Percentiles rank a stretch among this genome's conserved stretches.
phyloP scores from a whole-genome alignment of 2,797 vertebrate species.

The Poecilia picta region DNA sequence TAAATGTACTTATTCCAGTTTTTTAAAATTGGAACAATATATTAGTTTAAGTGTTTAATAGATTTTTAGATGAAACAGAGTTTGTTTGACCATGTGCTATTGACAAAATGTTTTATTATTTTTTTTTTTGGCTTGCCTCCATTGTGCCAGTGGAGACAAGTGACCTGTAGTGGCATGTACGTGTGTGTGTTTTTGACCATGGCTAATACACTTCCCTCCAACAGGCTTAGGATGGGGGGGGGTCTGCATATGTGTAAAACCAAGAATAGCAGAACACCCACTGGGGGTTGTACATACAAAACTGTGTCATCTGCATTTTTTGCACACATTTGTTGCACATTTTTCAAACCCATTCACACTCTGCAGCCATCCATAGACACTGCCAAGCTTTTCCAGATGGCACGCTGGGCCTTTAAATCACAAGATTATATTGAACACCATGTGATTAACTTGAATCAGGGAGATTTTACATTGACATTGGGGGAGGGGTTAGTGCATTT shows the following conservation, averaged over 20 bases:
- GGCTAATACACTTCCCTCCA: slow-evolving; percentile 58
- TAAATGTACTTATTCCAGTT: background rate
- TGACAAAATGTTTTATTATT: background rate
- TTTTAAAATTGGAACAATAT: background rate
- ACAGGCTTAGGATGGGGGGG: slow-evolving; percentile 54
- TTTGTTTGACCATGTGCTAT: background rate
- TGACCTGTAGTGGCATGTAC: slow-evolving; percentile 68
- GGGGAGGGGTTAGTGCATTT: slow-evolving; percentile 26
- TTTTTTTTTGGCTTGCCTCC: background rate
- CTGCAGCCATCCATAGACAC: slow-evolving; percentile 23
- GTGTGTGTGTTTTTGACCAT: slow-evolving; percentile 65
- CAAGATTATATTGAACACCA: slow-evolving; percentile 61
- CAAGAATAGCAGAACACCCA: slow-evolving; percentile 57
- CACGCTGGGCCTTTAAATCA: slow-evolving; percentile 52
- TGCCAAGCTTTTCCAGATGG: slow-evolving; percentile 58
- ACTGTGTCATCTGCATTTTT: slow-evolving; percentile 59
- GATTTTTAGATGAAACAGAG: background rate
- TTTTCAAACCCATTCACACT: slow-evolving; percentile 39
- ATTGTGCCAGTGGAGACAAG: slow-evolving; percentile 22
- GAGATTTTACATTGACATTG: slow-evolving; percentile 9
- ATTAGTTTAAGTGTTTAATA: background rate
- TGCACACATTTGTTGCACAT: slow-evolving; percentile 45
- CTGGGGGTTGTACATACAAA: slow-evolving; percentile 35
- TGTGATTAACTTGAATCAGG: slow-evolving; percentile 52
- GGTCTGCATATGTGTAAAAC: slow-evolving; percentile 46